These are phyloP conservation scores for Aporrectodea caliginosa DNA, from an alignment of 1,140 invertebrate species.

Conservation along the genomic window DNA sequence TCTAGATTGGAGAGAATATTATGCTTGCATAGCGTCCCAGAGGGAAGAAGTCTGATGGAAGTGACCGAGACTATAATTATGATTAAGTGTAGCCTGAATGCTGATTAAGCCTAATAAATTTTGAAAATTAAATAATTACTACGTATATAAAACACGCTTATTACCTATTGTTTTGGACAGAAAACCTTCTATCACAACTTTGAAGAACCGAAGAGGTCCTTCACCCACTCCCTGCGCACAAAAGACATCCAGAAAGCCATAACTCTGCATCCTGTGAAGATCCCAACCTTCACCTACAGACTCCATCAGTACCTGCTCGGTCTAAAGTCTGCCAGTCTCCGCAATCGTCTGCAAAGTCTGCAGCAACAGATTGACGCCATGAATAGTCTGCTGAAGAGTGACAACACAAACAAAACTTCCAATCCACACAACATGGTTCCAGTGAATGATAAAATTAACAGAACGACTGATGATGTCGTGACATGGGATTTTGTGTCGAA, in stretches of 20 bases:
- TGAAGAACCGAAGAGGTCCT: constrained; percentile 74
- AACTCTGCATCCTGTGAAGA: constrained; percentile 93
- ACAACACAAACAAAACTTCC: too few species aligned
- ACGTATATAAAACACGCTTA: background rate
- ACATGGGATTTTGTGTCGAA: too few species aligned
- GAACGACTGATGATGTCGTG: too few species aligned
- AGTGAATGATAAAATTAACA: too few species aligned
- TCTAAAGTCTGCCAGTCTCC: constrained; percentile 45
- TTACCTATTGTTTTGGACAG: constrained; percentile 61
- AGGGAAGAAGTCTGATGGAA: too few species aligned
- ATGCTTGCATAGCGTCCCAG: background rate
- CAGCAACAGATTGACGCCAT: too few species aligned
- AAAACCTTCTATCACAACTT: constrained; percentile 93
- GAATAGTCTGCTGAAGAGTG: too few species aligned
- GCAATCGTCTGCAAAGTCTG: constrained; percentile 46
- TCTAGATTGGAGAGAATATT: too few species aligned
- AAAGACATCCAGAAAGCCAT: constrained; percentile 88
- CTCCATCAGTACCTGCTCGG: constrained; percentile 65
- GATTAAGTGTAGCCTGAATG: background rate
- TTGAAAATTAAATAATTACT: background rate
- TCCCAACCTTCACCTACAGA: constrained; percentile 79
- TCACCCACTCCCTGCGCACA: constrained; percentile 77
- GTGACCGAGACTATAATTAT: too few species aligned
- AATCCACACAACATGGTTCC: too few species aligned
- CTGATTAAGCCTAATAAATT: too few species aligned